These are phyloP conservation scores for Kryptolebias ocellatus DNA, from an alignment of 2,797 vertebrate species.

Conservation along the genomic window DNA sequence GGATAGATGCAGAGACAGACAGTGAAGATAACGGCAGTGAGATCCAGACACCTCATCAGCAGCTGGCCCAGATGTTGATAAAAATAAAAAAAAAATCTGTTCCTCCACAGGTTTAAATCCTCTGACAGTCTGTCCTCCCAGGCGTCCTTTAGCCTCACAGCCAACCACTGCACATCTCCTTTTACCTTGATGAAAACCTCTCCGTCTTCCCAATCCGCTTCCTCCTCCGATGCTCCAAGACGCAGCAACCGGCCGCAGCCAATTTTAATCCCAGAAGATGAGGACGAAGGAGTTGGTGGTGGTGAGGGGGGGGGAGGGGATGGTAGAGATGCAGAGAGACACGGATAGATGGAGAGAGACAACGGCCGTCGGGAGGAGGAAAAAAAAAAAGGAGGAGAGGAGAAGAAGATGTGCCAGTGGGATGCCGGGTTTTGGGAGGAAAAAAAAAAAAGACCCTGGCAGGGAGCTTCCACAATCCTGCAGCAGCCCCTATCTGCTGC, in stretches of 20 bases:
- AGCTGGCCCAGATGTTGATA: slow-evolving; percentile 59
- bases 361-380: slow-evolving; percentile 68
- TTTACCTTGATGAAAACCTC: slow-evolving; percentile 54
- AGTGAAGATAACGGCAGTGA: slow-evolving; percentile 47
- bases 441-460: slow-evolving; percentile 67
- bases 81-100: slow-evolving; percentile 18
- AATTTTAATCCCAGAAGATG: slow-evolving; percentile 67
- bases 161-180: slow-evolving; percentile 63
- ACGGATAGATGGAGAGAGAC: slow-evolving; percentile 63
- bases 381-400: slow-evolving; percentile 58
- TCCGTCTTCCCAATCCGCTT: slow-evolving; percentile 47
- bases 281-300: slow-evolving; percentile 5
- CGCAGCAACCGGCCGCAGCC: slow-evolving; percentile 50
- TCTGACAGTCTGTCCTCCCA: slow-evolving; percentile 62
- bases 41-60: slow-evolving; percentile 68
- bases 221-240: slow-evolving; percentile 45
- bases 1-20: slow-evolving; percentile 37
- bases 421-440: slow-evolving; percentile 71
- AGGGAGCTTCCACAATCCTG: slow-evolving; percentile 75
- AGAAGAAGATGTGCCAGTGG: slow-evolving; percentile 71
- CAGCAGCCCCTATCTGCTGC: slow-evolving; percentile 71
- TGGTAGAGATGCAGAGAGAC: slow-evolving; percentile 60
- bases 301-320: slow-evolving; percentile 29
- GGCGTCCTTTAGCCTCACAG: slow-evolving; percentile 75
- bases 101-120: slow-evolving; percentile 63